Evolutionary conservation across 2,113 vertebrate genomes (phyloP).

Genomic region (Phalacrocorax brasilianus): DNA sequence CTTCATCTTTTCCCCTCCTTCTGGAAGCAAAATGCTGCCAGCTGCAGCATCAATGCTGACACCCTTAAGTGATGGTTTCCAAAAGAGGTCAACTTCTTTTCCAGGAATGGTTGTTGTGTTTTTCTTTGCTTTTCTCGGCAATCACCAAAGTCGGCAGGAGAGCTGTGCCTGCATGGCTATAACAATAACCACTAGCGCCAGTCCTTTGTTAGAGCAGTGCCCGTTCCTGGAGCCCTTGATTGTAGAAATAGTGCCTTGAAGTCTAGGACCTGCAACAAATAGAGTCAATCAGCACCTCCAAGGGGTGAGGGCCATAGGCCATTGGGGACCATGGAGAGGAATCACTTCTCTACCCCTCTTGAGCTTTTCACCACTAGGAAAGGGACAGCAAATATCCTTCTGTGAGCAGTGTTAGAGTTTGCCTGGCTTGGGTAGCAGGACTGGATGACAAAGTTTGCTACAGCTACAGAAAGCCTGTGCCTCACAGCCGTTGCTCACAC

Average conservation of each 20-base stretch:
- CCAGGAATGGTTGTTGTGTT: neutral
- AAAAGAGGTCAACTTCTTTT: neutral
- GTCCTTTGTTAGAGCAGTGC: neutral
- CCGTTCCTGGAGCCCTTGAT: neutral
- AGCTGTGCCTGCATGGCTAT: neutral
- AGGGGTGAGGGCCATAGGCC: neutral
- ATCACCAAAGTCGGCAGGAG: fast-evolving
- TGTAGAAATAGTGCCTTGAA: neutral
- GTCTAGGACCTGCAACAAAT: neutral
- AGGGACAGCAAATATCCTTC: neutral
- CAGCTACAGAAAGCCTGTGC: fast-evolving
- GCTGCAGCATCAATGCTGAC: neutral
- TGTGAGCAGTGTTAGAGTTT: neutral
- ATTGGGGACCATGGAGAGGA: fast-evolving
- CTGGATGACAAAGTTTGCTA: neutral
- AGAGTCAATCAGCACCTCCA: neutral
- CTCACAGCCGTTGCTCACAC: neutral
- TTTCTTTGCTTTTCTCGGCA: neutral
- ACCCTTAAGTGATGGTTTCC: neutral
- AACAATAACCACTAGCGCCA: neutral
- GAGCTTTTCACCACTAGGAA: neutral
- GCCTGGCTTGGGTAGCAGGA: neutral
- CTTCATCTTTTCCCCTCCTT: neutral
- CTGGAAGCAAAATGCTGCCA: neutral
- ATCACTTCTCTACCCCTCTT: neutral